Evolutionary conservation across 1,140 invertebrate genomes (phyloP), one percentile per base, ranked within the genome.

Genomic region (Homalodisca vitripennis): DNA sequence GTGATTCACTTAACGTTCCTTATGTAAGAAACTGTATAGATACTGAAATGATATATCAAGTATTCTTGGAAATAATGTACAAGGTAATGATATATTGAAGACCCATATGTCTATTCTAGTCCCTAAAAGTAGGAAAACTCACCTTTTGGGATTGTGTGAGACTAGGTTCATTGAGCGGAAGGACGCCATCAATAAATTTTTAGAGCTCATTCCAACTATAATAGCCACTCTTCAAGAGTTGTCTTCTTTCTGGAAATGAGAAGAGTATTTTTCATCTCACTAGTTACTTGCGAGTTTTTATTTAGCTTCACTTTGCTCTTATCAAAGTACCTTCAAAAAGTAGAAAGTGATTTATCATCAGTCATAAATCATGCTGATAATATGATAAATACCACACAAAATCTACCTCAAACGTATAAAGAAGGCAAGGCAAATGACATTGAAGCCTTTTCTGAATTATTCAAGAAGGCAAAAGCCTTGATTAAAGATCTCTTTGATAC

Each of bases 21-120:
- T 24, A 27, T 24, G 66, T 70, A 34, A 70, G 48, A 57, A 70
- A 66, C 26, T 53, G 46, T 34, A 66, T 67, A 24, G 63, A 20
- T 51, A 47, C n/a, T 31, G n/a, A 51, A 63, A 20, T 27, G 47
- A 66, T 53, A 55, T 66, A 29, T 31, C 51, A 24, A 51, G 20
- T 55, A 30, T 70, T 55, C 48, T 66, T 51, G 51, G 34, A 24
- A 66, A 63, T 26, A 31, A 17, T 26, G 27, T 20, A 24, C 31
- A 27, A 29, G 27, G 3, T 17, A 63, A 30, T 31, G n/a, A n/a
- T n/a, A n/a, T n/a, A 14, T 14, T 34, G 12, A 31, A 63, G 29
- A 26, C 12, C 3, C 63, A 69, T 63, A 47, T 32, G 62, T 60
- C 57, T 24, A 60, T 32, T 27, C 27, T 64, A 24, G 24, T 64